A percentile compares a stretch with the other conserved stretches of the same genome.
phyloP scores from a whole-genome alignment of 2,113 vertebrate species.

The Chaetura pelagica region DNA sequence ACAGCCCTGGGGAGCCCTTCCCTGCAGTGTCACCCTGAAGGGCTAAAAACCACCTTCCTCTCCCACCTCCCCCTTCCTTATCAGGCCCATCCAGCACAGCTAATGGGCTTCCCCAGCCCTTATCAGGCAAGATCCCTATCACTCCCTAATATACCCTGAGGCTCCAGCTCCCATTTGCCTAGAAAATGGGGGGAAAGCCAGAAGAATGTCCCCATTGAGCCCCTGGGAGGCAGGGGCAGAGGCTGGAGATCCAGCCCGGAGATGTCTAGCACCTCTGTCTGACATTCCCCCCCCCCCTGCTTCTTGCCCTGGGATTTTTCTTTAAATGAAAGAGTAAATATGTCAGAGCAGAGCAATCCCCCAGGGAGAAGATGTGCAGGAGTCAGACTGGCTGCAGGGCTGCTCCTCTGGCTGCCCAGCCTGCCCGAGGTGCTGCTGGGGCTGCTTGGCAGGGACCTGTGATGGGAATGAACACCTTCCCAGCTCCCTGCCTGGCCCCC shows the following conservation, averaged over 20 bases:
- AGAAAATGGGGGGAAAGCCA: neutral
- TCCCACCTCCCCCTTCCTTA: neutral
- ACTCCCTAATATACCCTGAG: neutral
- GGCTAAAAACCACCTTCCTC: neutral
- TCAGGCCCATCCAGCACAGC: neutral
- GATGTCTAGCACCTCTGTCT: conserved; percentile 22
- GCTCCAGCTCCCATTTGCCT: conserved; percentile 30
- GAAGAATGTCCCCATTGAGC: conserved; percentile 51
- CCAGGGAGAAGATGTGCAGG: neutral
- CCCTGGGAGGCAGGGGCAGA: neutral
- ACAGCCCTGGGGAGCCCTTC: accelerated
- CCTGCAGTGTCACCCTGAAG: neutral
- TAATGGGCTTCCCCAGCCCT: neutral
- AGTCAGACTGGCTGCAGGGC: neutral
- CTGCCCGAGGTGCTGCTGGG: neutral
- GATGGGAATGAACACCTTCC: too few species aligned
- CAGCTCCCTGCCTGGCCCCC: too few species aligned
- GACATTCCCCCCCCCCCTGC: neutral
- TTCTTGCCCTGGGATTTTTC: neutral
- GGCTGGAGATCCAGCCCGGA: conserved; percentile 6
- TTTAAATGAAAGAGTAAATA: neutral
- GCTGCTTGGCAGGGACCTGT: accelerated
- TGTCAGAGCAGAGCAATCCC: neutral
- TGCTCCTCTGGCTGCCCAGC: neutral
- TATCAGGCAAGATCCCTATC: conserved; percentile 40